Conservation (phyloP, 2,888 invertebrate species). For the Xylota segnis region DNA sequence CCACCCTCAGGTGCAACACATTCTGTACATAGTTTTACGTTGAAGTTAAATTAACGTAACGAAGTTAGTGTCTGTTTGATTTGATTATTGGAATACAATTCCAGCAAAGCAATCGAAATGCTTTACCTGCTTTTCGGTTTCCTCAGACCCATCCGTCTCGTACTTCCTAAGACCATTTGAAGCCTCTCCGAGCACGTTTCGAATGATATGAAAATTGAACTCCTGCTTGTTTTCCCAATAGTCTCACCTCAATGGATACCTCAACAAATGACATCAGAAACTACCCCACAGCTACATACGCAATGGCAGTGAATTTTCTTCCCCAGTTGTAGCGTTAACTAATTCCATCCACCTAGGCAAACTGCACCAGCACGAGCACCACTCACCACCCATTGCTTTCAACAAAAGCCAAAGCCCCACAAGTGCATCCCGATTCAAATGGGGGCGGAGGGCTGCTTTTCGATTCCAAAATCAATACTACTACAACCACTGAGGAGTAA, state of each 20-base stretch:
- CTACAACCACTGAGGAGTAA: background rate
- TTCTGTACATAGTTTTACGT: no score
- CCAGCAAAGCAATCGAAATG: background rate
- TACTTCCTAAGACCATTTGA: background rate
- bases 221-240: background rate
- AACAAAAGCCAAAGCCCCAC: slow-evolving; percentile 35
- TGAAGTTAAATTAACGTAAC: no score
- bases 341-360: background rate
- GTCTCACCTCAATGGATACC: background rate
- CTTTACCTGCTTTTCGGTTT: accelerated
- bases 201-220: background rate
- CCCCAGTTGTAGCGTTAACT: background rate
- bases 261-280: background rate
- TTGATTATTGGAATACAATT: background rate
- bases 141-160: background rate
- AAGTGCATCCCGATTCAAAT: slow-evolving; percentile 46
- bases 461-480: slow-evolving; percentile 58
- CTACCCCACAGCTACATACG: background rate
- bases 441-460: slow-evolving; percentile 12
- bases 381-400: background rate
- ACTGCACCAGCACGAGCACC: background rate
- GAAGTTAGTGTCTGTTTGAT: background rate
- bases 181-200: background rate
- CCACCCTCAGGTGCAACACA: no score
- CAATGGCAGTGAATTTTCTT: slow-evolving; percentile 11